Evolutionary conservation across 2,888 invertebrate genomes (phyloP).

Genomic region (Hybos culiciformis): DNA sequence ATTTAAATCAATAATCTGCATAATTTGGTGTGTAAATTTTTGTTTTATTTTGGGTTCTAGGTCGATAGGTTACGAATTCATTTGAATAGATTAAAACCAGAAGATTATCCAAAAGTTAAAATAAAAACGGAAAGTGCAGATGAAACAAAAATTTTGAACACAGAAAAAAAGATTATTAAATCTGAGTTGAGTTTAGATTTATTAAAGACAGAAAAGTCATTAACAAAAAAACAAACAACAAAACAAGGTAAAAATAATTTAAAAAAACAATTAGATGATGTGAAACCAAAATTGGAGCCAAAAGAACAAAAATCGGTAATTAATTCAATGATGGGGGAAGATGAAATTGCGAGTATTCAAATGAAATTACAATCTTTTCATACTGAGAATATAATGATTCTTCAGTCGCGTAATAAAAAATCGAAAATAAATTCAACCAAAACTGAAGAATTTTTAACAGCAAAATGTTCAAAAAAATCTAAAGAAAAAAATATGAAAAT

Average conservation of each 20-base stretch:
- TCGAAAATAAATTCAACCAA: slow-evolving; percentile 11
- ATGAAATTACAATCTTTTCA: slow-evolving; percentile 49
- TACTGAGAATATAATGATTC: slow-evolving; percentile 46
- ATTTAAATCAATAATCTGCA: too few species aligned
- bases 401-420: slow-evolving; percentile 47
- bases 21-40: too few species aligned
- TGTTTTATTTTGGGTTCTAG: too few species aligned
- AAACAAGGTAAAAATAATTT: slow-evolving; percentile 6
- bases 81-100: too few species aligned
- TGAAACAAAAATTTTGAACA: too few species aligned
- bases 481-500: background rate
- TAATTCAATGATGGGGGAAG: too few species aligned
- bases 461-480: background rate
- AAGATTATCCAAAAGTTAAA: too few species aligned
- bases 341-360: slow-evolving; percentile 48
- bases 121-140: too few species aligned
- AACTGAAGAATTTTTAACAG: background rate
- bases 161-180: too few species aligned
- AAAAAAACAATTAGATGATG: slow-evolving; percentile 6
- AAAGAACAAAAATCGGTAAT: slow-evolving; percentile 17
- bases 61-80: too few species aligned
- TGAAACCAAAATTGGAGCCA: slow-evolving; percentile 6
- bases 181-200: too few species aligned
- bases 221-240: background rate
- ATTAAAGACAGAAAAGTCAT: too few species aligned